Conservation (phyloP, 2,113 vertebrate species). For the Thamnaconus septentrionalis region DNA sequence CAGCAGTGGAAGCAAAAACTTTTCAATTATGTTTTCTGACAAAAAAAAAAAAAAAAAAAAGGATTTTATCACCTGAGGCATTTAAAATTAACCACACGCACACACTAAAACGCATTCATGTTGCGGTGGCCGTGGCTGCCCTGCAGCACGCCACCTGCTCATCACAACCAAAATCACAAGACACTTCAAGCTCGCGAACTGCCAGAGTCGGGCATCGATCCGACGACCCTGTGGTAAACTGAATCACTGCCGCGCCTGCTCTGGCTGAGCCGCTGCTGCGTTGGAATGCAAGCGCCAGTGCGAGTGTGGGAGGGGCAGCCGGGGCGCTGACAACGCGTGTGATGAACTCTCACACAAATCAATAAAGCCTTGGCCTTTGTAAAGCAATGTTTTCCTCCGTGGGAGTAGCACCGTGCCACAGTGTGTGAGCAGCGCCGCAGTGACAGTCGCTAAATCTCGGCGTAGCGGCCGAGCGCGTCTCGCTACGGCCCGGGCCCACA, state of each 20-base stretch:
- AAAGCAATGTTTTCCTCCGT: conserved; percentile 56
- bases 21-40: not conserved
- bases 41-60: too few relatives aligned
- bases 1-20: too few relatives aligned
- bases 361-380: conserved; percentile 66
- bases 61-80: too few relatives aligned
- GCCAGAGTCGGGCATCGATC: too few relatives aligned
- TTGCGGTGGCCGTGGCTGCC: too few relatives aligned
- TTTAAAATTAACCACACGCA: not conserved
- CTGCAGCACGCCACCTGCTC: too few relatives aligned
- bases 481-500: too few relatives aligned
- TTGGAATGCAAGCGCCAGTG: not conserved
- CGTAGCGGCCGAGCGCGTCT: conserved; percentile 5
- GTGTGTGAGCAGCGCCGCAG: conserved; percentile 51
- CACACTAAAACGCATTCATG: not conserved
- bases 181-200: too few relatives aligned
- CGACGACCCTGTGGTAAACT: too few relatives aligned
- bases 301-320: conserved; percentile 1
- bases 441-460: conserved; percentile 58
- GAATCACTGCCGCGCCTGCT: not conserved
- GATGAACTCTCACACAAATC: conserved; percentile 73
- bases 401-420: conserved; percentile 60
- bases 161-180: too few relatives aligned
- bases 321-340: conserved; percentile 7
- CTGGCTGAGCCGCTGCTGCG: not conserved